Evolutionary conservation across 2,888 invertebrate genomes (phyloP).

Genomic region (Erebia epiphron): DNA sequence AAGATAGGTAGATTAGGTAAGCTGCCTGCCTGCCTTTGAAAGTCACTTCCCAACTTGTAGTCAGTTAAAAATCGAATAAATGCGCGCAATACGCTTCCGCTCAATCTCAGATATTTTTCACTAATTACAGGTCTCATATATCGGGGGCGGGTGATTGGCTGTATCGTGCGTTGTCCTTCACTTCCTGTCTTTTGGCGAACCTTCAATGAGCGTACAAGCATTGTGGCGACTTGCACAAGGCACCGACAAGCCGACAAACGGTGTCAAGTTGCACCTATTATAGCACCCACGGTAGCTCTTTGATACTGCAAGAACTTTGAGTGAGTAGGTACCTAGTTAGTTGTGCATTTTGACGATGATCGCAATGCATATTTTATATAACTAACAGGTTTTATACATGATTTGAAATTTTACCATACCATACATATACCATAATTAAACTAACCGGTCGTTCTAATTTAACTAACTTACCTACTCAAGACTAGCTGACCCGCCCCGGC

Average conservation of each 20-base stretch:
- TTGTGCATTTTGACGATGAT: conserved; percentile 9
- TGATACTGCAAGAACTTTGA: conserved; percentile 9
- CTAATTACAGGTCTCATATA: conserved; percentile 79
- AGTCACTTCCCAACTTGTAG: background rate
- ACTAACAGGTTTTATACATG: too few relatives aligned
- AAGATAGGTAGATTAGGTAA: background rate
- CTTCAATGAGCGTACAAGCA: conserved; percentile 51
- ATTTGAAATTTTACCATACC: too few relatives aligned
- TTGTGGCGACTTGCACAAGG: conserved; percentile 60
- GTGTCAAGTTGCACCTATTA: conserved; percentile 71
- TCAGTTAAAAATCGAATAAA: conserved; percentile 28
- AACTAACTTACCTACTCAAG: too few relatives aligned
- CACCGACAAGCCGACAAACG: conserved; percentile 53
- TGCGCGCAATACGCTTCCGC: conserved; percentile 60
- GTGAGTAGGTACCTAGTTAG: background rate
- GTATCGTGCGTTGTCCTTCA: conserved; percentile 73
- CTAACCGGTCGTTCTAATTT: too few relatives aligned
- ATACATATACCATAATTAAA: too few relatives aligned
- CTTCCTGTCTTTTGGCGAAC: conserved; percentile 77
- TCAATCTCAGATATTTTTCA: conserved; percentile 69
- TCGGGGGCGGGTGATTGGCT: conserved; percentile 80
- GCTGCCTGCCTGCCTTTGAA: background rate
- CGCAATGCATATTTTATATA: too few relatives aligned
- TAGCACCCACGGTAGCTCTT: conserved; percentile 62
- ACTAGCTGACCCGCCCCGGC: too few relatives aligned